Conservation (phyloP, 2,113 vertebrate genomes). For the Oxygymnocypris stewartii region DNA sequence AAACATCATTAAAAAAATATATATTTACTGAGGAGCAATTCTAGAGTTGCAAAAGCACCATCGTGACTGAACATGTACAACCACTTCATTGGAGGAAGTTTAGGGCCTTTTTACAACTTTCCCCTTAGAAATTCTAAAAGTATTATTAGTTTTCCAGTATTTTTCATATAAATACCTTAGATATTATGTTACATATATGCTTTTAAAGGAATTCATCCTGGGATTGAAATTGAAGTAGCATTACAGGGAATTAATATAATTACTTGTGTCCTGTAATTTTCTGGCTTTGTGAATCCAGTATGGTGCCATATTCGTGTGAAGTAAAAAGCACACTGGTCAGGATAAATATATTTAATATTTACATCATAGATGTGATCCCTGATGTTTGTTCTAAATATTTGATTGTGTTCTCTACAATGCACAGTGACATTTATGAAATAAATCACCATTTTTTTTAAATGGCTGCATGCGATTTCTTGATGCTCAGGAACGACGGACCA, state of each 20-base stretch:
- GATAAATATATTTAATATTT: neutral
- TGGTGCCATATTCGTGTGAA: neutral
- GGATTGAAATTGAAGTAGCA: neutral
- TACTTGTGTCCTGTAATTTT: neutral
- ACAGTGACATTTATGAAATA: neutral
- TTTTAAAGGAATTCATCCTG: neutral
- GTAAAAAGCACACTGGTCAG: neutral
- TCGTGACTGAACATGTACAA: neutral
- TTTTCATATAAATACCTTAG: neutral
- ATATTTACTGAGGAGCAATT: neutral
- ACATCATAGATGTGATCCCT: neutral
- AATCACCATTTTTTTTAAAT: neutral
- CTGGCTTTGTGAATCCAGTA: neutral
- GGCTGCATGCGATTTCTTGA: neutral
- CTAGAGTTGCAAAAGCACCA: neutral
- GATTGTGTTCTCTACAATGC: neutral
- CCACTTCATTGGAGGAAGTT: neutral
- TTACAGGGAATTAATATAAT: neutral
- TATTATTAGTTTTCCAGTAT: neutral
- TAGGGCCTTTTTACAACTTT: neutral
- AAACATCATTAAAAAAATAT: neutral
- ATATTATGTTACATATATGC: neutral
- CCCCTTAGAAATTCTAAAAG: neutral
- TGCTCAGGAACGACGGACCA: neutral
- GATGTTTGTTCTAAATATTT: neutral